Base-by-base conservation (phyloP, 2,888 invertebrate genomes). In the Drosophila rellima region DNA sequence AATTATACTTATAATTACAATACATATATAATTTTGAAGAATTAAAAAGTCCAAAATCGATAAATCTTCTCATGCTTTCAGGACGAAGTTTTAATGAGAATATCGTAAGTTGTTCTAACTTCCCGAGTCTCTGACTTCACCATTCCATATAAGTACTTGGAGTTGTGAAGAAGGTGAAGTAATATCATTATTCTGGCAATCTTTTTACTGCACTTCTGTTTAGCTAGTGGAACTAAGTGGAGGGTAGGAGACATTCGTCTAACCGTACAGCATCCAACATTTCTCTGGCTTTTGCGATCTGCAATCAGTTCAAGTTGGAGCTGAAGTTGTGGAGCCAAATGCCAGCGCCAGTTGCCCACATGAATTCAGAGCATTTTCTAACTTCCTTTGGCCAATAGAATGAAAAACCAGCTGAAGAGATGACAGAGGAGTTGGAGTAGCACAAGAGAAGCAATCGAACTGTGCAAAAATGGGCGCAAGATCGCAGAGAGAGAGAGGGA, bases 361-460 rank as follows among this genome's bases (percentile, higher is more conserved):
- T 78, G 81, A 81, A 89, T 81, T 78, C 84, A 81, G 88, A 88
- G 84, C 82, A 85, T 82, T 89, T 86, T 79, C 81, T 78, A 80
- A 89, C 88, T 89, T 88, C 88, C 89, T 82, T 79, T 80, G 63
- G 54, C 83, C 82, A 78, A 84, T 82, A 64, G 65, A 72, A 67
- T 45, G 66, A 56, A 59, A 35, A 47, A 48, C 56, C 45, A 81
- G 70, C 79, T 18, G 31, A 23, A 29, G 13, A 15, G 50, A 39
- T 55, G 18, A 3, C 35, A n/a, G 13, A 15, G 37, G 3, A 37
- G 47, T 13, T 20, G 60, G 26, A 20, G 51, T 13, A 17, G 55
- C 47, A 44, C 42, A 57, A 20, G 65, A 70, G 40, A 56, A 35
- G 67, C 57, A 71, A 79, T 70, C 73, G 74, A 72, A 79, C 67